Conservation (phyloP, 2,888 invertebrate species). For the Eumacrocentrus americanus region DNA sequence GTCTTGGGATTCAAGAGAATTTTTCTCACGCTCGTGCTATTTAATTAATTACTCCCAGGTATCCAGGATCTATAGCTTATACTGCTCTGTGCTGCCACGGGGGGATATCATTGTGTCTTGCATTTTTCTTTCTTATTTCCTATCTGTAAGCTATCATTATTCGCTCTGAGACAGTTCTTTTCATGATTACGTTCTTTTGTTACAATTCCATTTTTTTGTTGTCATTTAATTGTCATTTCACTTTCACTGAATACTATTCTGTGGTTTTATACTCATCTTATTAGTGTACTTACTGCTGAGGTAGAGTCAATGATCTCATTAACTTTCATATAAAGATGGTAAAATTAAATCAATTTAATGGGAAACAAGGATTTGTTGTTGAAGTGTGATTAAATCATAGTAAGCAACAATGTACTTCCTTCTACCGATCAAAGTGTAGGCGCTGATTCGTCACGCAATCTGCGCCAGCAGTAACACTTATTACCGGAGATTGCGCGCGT, state of each 20-base stretch:
- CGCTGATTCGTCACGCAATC: constrained; percentile 31
- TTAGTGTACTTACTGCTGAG: too few relatives aligned
- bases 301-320: too few relatives aligned
- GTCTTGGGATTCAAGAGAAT: constrained; percentile 29
- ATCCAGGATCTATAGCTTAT: background rate
- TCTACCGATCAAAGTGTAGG: constrained; percentile 15
- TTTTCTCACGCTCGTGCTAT: constrained; percentile 37
- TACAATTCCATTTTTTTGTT: too few relatives aligned
- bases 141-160: background rate
- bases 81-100: background rate
- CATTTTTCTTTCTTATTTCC: background rate
- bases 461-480: constrained; percentile 39
- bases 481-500: constrained; percentile 44
- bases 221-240: too few relatives aligned
- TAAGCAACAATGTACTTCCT: constrained; percentile 12
- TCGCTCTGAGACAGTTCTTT: too few relatives aligned
- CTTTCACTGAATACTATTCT: too few relatives aligned
- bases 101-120: background rate
- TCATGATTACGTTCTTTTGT: too few relatives aligned
- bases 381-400: constrained; percentile 4
- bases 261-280: too few relatives aligned
- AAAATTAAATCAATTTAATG: too few relatives aligned
- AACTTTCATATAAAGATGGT: too few relatives aligned
- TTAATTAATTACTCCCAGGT: constrained; percentile 32
- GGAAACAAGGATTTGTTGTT: too few relatives aligned